Evolutionary conservation across 64 coral and sea anemone genomes (phyloP).

Genomic region (Montipora efflorescens): DNA sequence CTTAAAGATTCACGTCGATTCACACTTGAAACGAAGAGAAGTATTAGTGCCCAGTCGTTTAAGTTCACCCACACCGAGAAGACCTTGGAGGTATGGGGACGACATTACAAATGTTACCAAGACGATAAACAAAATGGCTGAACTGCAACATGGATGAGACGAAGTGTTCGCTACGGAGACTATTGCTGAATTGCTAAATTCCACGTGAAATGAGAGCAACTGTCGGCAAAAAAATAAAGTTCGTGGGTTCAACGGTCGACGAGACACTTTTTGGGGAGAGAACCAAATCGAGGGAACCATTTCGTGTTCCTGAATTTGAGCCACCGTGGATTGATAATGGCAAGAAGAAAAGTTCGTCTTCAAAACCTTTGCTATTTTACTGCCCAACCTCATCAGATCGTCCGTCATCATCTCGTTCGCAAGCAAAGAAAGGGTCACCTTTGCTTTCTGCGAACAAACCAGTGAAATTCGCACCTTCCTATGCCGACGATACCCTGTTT

Average conservation of each 20-base stretch:
- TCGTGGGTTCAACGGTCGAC: constrained; percentile 72
- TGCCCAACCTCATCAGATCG: constrained; percentile 55
- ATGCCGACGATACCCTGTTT: constrained; percentile 79
- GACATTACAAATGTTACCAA: no score
- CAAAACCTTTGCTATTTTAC: constrained; percentile 89
- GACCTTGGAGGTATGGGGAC: no score
- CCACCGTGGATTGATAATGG: constrained; percentile 86
- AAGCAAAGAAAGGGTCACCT: constrained; percentile 19
- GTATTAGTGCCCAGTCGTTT: no score
- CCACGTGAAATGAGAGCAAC: constrained; percentile 6
- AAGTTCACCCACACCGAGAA: no score
- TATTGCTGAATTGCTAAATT: no score
- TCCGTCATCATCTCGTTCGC: constrained; percentile 48
- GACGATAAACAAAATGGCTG: no score
- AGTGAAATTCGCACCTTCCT: constrained; percentile 81
- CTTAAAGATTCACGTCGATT: no score
- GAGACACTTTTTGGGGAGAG: constrained; percentile 86
- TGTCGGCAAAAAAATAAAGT: constrained; percentile 25
- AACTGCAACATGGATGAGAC: no score
- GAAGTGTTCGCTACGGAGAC: no score
- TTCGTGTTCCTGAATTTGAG: constrained; percentile 71
- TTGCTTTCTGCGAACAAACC: constrained; percentile 62
- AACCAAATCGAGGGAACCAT: constrained; percentile 61
- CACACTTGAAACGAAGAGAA: no score
- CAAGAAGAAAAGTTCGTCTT: constrained; percentile 62